Base-by-base conservation (phyloP, 2,113 vertebrate species). In the Muscicapa adusta region DNA sequence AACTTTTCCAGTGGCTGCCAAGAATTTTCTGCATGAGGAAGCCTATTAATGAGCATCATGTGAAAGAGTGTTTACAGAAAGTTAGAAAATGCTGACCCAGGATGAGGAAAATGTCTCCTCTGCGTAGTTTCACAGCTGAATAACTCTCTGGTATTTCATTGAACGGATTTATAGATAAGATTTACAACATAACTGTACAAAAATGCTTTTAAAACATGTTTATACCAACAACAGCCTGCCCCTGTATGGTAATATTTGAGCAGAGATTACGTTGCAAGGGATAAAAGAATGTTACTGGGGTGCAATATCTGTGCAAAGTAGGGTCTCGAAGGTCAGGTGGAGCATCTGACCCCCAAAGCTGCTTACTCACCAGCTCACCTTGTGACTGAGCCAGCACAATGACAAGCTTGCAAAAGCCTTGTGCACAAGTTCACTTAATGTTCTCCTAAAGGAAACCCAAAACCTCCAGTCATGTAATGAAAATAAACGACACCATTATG, bases 11-110 rank as follows among this genome's bases (percentile, higher is more conserved):
- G 53, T 68, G 63, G 43, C 88, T 94, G 92, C 95, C 93, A 96
- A 96, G 91, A 97, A 97, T 97, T 97, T 98, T 98, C 97, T 97
- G 96, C 97, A 97, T 97, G 97, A 98, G 65, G 86, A 97, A 97
- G 70, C 83, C 88, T 95, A 97, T 97, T 97, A 98, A 97, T 40
- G n/a, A 83, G 92, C 91, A 96, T 97, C 96, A 96, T 95, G 95
- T 95, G 93, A 97, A 79, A 13, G 61, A 95, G 62, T 97, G 96
- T 97, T 98, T 97, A 96, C 91, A 96, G 89, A 81, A 97, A 95
- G 79, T 81, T 91, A 97, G 90, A 97, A 98, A 98, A 94, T 96
- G 94, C 96, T 98, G 96, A 97, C 70, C 90, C 85, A 88, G 93
- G 91, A 93, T 89, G 91, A 96, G 89, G 77, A 95, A 96, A 98